Evolutionary conservation across 2,888 invertebrate genomes (phyloP).

Genomic region (Agapetus fuscipes): DNA sequence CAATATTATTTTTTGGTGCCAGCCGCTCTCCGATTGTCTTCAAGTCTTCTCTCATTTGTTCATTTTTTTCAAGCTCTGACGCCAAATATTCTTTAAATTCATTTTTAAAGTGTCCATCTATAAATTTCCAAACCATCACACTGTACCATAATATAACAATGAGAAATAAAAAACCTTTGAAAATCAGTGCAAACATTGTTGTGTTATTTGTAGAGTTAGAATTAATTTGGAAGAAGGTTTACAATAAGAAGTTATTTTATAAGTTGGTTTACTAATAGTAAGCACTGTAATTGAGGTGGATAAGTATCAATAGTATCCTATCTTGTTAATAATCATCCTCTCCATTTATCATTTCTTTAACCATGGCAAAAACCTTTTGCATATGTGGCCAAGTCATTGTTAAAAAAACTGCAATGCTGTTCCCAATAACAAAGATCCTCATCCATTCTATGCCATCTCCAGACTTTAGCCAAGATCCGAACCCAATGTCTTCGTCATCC

Average conservation of each 20-base stretch:
- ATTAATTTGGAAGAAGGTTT: no score
- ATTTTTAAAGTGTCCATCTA: constrained; percentile 45
- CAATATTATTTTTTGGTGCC: constrained; percentile 5
- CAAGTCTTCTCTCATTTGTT: constrained; percentile 20
- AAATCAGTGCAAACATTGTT: constrained; percentile 25
- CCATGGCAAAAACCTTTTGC: constrained; percentile 45
- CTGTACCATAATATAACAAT: constrained; percentile 47
- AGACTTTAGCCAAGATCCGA: constrained; percentile 27
- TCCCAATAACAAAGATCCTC: constrained; percentile 72
- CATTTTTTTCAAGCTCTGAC: constrained; percentile 28
- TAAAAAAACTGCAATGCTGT: constrained; percentile 60
- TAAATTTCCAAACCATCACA: constrained; percentile 40
- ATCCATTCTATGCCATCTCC: constrained; percentile 63
- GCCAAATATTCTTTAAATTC: constrained; percentile 42
- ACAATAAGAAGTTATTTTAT: no score
- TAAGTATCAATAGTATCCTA: no score
- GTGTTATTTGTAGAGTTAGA: not conserved
- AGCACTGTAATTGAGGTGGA: no score
- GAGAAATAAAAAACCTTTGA: constrained; percentile 38
- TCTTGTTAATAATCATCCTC: no score
- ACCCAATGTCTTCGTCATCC: constrained; percentile 18
- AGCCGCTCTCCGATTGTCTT: no score
- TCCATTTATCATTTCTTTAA: constrained; percentile 42
- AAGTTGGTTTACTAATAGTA: no score
- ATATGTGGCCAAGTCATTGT: constrained; percentile 67